phyloP scores from a whole-genome alignment of 2,888 invertebrate species.

The Patella pellucida region DNA sequence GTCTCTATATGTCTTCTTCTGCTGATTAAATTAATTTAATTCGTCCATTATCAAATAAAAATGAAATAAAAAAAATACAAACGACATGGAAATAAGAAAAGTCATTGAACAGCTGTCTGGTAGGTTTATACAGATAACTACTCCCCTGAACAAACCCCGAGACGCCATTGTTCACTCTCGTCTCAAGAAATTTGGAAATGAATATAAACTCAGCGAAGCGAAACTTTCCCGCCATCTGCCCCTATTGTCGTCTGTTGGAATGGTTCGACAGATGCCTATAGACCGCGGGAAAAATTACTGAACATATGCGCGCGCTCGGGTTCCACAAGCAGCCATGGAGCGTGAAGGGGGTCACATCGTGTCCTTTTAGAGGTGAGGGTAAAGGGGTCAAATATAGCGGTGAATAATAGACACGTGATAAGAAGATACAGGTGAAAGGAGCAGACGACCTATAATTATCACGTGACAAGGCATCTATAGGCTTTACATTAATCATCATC shows the following conservation, averaged over 20 bases:
- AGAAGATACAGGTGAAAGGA: not conserved
- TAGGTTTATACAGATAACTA: too few relatives aligned
- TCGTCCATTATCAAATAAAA: too few relatives aligned
- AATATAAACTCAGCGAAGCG: constrained; percentile 4
- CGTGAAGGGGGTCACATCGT: not conserved
- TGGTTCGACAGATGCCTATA: constrained; percentile 7
- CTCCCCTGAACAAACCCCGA: too few relatives aligned
- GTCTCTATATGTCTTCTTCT: too few relatives aligned
- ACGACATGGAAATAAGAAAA: too few relatives aligned
- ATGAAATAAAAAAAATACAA: too few relatives aligned
- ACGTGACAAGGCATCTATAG: too few relatives aligned
- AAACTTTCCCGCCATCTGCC: constrained; percentile 7
- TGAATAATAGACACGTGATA: not conserved
- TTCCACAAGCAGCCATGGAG: not conserved
- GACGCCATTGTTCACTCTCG: not conserved
- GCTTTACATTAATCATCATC: too few relatives aligned
- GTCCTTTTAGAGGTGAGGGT: not conserved
- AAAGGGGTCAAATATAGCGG: not conserved
- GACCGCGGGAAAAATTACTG: constrained; percentile 6
- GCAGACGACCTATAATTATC: not conserved
- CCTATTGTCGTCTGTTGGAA: constrained; percentile 8
- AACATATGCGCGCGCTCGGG: constrained; percentile 10
- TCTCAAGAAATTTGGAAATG: not conserved
- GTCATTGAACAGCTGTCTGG: too few relatives aligned
- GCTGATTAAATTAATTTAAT: too few relatives aligned